phyloP scores from a whole-genome alignment of 2,113 vertebrate genomes.

The Motacilla alba region DNA sequence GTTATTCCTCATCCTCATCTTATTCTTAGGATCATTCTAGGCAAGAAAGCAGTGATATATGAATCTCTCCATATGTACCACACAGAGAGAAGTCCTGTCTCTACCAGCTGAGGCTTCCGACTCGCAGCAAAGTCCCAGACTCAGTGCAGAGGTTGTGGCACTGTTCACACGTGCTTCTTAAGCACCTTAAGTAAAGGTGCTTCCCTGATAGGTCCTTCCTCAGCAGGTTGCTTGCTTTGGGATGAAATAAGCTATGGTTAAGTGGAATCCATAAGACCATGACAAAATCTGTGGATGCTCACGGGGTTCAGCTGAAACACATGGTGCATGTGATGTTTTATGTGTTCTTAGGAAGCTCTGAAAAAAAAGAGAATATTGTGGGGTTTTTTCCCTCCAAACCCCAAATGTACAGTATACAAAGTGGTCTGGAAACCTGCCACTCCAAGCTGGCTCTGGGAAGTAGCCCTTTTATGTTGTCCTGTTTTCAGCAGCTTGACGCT shows the following conservation, averaged over 20 bases:
- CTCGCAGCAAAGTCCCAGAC: neutral
- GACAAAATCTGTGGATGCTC: neutral
- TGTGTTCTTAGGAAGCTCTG: neutral
- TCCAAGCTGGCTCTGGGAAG: neutral
- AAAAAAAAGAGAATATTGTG: neutral
- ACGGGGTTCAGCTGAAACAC: neutral
- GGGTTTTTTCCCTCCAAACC: neutral
- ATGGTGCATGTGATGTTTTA: neutral
- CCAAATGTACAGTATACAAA: neutral
- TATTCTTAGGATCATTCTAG: neutral
- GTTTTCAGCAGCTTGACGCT: neutral
- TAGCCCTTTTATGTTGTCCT: neutral
- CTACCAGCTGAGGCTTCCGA: neutral
- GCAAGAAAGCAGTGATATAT: neutral
- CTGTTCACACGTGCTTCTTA: neutral
- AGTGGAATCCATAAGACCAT: neutral
- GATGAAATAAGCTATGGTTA: neutral
- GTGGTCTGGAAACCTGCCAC: neutral
- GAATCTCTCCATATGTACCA: neutral
- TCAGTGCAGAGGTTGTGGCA: neutral
- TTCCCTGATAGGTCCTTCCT: neutral
- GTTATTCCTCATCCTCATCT: neutral
- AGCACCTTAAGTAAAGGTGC: neutral
- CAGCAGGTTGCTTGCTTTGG: neutral
- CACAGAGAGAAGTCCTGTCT: neutral